A percentile compares a stretch with the other conserved stretches of the same genome.
phyloP scores from a whole-genome alignment of 2,113 vertebrate genomes.

The Pelusios castaneus region DNA sequence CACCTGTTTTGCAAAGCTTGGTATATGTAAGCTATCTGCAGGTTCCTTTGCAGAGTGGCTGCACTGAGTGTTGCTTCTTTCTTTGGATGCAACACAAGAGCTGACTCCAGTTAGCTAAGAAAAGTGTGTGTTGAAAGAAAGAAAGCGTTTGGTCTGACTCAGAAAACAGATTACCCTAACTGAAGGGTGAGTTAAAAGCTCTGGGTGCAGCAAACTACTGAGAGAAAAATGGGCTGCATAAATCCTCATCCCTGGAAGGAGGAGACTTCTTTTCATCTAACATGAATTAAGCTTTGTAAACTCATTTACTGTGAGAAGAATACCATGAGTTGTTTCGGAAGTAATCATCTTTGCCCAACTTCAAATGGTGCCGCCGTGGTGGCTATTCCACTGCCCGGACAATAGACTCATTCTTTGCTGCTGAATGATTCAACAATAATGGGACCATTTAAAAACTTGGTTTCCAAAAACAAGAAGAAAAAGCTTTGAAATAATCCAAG shows the following conservation, averaged over 20 bases:
- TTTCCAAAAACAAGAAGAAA: not conserved
- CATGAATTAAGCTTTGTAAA: not conserved
- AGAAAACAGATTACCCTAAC: conserved; percentile 1
- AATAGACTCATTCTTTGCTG: not conserved
- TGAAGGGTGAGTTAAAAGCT: conserved; percentile 45
- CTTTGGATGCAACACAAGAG: conserved; percentile 20
- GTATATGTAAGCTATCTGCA: not conserved
- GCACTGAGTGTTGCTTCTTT: conserved; percentile 8
- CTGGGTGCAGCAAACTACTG: conserved; percentile 41
- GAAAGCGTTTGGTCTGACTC: not conserved
- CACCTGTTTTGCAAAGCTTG: not conserved
- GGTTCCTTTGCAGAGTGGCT: conserved; percentile 33
- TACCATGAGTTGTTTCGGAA: conserved; percentile 10
- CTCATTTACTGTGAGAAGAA: conserved; percentile 43
- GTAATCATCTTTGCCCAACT: conserved; percentile 32
- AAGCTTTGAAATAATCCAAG: not conserved
- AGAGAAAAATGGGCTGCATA: conserved; percentile 58
- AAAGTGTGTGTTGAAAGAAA: conserved; percentile 49
- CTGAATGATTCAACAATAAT: not conserved
- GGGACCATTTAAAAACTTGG: not conserved
- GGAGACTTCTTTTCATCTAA: not conserved
- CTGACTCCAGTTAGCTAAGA: conserved; percentile 11
- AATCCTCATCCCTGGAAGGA: conserved; percentile 31
- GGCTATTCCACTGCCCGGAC: not conserved
- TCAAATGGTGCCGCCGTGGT: conserved; percentile 22